These are phyloP conservation scores for Oreonectes daqikongensis DNA, from an alignment of 2,797 vertebrate species.

Conservation along the genomic window DNA sequence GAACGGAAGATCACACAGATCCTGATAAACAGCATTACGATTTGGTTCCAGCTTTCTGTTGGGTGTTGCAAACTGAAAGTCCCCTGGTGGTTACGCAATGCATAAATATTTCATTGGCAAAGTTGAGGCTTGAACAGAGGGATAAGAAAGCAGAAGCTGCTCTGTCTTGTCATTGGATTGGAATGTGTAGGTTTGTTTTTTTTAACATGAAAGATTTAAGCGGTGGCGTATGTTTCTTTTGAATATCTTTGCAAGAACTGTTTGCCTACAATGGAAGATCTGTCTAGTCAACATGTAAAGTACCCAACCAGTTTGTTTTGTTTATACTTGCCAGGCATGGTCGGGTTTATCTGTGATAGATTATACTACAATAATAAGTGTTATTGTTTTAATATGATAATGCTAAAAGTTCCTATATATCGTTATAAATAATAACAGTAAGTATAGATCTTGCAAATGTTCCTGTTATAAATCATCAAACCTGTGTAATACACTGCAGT, in stretches of 20 bases:
- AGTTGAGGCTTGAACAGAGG: slow-evolving; percentile 18
- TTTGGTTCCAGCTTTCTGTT: slow-evolving; percentile 31
- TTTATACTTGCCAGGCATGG: not conserved
- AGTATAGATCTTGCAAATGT: not conserved
- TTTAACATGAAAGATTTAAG: slow-evolving; percentile 1
- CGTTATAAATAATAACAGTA: not conserved
- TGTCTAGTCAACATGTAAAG: not conserved
- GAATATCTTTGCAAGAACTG: not conserved
- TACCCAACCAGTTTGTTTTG: not conserved
- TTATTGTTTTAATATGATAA: not conserved
- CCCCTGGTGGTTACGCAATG: slow-evolving; percentile 51
- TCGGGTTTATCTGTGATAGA: not conserved
- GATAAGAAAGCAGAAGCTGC: not conserved
- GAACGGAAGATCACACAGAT: slow-evolving; percentile 22
- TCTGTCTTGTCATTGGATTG: slow-evolving; percentile 13
- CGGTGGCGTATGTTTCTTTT: not conserved
- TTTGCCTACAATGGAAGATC: not conserved
- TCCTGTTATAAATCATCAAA: not conserved
- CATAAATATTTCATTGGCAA: slow-evolving; percentile 61
- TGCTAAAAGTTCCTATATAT: not conserved
- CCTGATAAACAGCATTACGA: not conserved
- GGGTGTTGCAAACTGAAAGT: slow-evolving; percentile 30
- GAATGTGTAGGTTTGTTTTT: not conserved
- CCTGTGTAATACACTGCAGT: not conserved
- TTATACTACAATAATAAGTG: not conserved